Base-by-base conservation (phyloP, 1,140 invertebrate species). In the Papilio polyxenes region DNA sequence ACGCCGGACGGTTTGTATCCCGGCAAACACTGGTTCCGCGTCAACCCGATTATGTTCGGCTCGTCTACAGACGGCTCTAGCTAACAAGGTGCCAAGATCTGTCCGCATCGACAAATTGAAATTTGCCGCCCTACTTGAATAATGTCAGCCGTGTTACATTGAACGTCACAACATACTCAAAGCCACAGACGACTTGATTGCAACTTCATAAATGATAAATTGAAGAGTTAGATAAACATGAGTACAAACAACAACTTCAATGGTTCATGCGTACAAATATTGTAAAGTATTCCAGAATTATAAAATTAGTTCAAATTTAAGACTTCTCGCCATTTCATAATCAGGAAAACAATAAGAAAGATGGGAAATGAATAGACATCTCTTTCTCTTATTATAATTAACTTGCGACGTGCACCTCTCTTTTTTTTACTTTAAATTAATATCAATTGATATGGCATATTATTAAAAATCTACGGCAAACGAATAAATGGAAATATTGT, bases 11-110 rank as follows among this genome's bases (percentile, higher is more conserved):
- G 75, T 49, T 53, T 31, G 13, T 37, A 53, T 53, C 49, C 31
- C 23, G 65, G 65, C 75, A 77, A 53, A 48, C 23, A 77, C 23
- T 77, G n/a, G 48, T 53, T 20, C 65, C 31, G 23, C 75, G 49
- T 77, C 75, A 77, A 77, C 44, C 20, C 11, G 23, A 77, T 77
- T 77, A 77, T 77, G 49, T 37, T 77, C 23, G 3, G 49, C n/a
- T 77, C 75, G n/a, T 23, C 20, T 51, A 56, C 48, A 77, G 49
- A 23, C 49, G n/a, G 44, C 48, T 77, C 75, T 72, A 72, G 48
- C n/a, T 77, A 77, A 77, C 75, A 77, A 77, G 20, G 44, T 49
- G 49, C 48, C 44, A 77, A 49, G 48, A 77, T 31, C 75, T 53
- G 49, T 20, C 75, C 5, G 20, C 48, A 49, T 77, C 48, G 23